Evolutionary conservation across 2,797 vertebrate species (phyloP), one percentile per base, ranked within the genome.

Genomic region (Odontamblyopus lacepedii): DNA sequence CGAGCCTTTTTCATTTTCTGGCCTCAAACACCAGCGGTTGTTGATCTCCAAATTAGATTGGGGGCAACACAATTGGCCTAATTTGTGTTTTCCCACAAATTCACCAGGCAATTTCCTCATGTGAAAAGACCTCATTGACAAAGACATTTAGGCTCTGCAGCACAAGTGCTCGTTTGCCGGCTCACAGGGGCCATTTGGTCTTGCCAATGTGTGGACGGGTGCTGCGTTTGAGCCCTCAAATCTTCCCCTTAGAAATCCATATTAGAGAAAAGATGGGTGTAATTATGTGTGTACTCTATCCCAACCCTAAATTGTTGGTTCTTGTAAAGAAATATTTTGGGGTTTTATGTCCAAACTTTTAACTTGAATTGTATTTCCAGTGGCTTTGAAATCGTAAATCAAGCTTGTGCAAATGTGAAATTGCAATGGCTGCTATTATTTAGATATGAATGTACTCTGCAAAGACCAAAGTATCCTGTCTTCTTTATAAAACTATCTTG

Each of bases 1-100:
- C 50, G 9, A 65, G 78, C 77, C 68, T 72, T 82, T 44, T 82
- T 85, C 19, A 79, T 85, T 78, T 86, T 76, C 79, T 68, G 77
- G 75, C 82, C 70, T 81, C 78, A 63, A 81, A 78, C 78, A 23
- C 62, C 38, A 64, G 12, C 72, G 60, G 70, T 72, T 57, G 18
- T 63, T 72, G 9, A 75, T 60, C 61, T 70, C 74, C 73, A 88
- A 89, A 91, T 88, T 88, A 88, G 85, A 90, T 82, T 79, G 75
- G 80, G 74, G 69, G 68, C 69, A 83, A 82, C 78, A 87, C 81
- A 87, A 88, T 69, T 79, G 74, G 73, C 74, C 73, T 87, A 87
- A 93, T 89, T 89, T 88, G 81, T 90, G 89, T 92, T 92, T 91
- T 89, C 72, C 83, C 78, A 81, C 63, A 85, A 90, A 89, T 86